Conservation (phyloP, 2,888 invertebrate species). For the Napeogenes inachia region DNA sequence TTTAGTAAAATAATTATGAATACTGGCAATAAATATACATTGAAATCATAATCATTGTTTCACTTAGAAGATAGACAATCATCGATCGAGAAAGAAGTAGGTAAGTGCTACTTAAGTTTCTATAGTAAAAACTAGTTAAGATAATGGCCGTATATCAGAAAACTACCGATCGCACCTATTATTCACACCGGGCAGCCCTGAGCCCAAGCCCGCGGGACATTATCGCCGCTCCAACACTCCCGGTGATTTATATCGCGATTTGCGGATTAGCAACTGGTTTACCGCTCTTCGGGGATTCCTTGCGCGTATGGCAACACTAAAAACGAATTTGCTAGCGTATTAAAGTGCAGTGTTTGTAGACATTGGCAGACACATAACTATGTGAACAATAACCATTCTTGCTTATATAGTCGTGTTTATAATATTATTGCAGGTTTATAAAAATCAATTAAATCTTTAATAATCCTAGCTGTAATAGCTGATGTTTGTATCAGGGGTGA, state of each 20-base stretch:
- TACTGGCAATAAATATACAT: no score
- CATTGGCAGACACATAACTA: no score
- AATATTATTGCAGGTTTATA: no score
- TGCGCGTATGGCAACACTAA: slow-evolving; percentile 11
- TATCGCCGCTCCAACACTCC: slow-evolving; percentile 22
- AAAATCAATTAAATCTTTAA: no score
- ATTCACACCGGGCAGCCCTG: slow-evolving; percentile 16
- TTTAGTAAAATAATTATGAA: no score
- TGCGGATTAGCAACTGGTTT: slow-evolving; percentile 25
- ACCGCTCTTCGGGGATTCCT: slow-evolving; percentile 23
- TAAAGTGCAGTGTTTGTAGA: background rate
- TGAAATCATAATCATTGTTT: background rate
- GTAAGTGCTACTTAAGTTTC: background rate
- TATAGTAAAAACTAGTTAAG: slow-evolving; percentile 1
- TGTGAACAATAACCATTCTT: background rate
- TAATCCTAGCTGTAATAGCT: no score
- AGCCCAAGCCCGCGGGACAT: slow-evolving; percentile 19
- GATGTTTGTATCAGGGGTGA: no score
- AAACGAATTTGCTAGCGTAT: background rate
- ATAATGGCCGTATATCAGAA: background rate
- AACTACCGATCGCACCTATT: slow-evolving; percentile 3
- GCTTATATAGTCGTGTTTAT: no score
- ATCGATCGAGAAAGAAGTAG: no score
- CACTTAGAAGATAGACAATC: no score
- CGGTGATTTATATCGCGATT: slow-evolving; percentile 39